Evolutionary conservation across 2,797 vertebrate genomes (phyloP), one percentile per base, ranked within the genome.

Genomic region (Furcifer pardalis): DNA sequence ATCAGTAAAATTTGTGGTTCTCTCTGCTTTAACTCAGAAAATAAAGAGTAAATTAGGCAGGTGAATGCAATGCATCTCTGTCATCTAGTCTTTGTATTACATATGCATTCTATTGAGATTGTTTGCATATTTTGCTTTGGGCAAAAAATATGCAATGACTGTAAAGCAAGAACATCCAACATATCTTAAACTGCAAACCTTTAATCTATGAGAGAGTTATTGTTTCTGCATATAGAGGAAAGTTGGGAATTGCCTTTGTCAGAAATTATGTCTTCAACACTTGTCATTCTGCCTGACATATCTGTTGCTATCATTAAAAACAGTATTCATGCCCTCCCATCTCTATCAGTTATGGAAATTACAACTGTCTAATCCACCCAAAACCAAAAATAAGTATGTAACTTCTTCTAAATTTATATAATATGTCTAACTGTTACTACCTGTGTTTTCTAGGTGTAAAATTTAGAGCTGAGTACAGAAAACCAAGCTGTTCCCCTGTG

Each of bases 251-350:
- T n/a, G n/a, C n/a, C n/a, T n/a, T n/a, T n/a, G n/a, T n/a, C n/a
- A n/a, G n/a, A n/a, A n/a, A n/a, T n/a, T n/a, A n/a, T n/a, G n/a
- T n/a, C n/a, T n/a, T n/a, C 63, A 76, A 52, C 73, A 25, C 32
- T 73, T 83, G 25, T 69, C 63, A 77, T 23, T 2, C 32, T 76
- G 77, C 27, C 77, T 19, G 35, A 42, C 66, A 32, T 46, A 77
- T 83, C 68, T 77, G 46, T 59, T 77, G n/a, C n/a, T n/a, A n/a
- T n/a, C n/a, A 23, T 80, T 80, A 35, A 35, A n/a, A 56, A 25
- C 7, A 13, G 2, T 30, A 9, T 56, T 68, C 27, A 37, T 56
- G 27, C 5, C 1, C 2, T 35, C 37, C 15, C 52, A 56, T 56
- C 9, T 12, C 27, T 6, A 9, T 77, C 15, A 40, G 44, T 56